Evolutionary conservation across 2,797 vertebrate genomes (phyloP), one percentile per base, ranked within the genome.

Genomic region (Catamblyrhynchus diadema): DNA sequence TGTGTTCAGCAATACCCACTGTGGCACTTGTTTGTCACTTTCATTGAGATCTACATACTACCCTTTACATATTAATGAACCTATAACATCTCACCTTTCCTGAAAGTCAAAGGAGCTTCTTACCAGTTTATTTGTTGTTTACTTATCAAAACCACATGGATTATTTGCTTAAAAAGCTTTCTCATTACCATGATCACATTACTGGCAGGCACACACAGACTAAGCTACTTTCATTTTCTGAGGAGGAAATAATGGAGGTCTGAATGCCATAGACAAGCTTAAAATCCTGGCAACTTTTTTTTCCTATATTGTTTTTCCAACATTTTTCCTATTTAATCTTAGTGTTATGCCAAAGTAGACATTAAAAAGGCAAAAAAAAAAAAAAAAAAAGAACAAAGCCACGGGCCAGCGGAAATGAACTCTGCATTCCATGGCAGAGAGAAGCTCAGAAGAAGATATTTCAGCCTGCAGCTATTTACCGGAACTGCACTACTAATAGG

Each of bases 11-110:
- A 97, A 98, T 98, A 98, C 97, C 97, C 98, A 96, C 95, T 83
- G 96, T 97, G 95, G 95, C 96, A 96, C 97, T 97, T 98, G 97
- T 98, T 98, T 98, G 98, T 98, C 98, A 98, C 98, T 97, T 98
- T 98, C 97, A 97, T 97, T 96, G 97, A 98, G 98, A 98, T 98
- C 98, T 98, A 98, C 98, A 98, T 98, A 98, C 97, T 95, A 96
- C 64, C 92, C 95, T 98, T 97, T 98, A 98, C 98, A 98, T 98
- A 98, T 98, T 98, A 98, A 98, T 98, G 98, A 98, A 97, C 92
- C 97, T 89, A 96, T 97, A 98, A 98, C 96, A 97, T 90, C 97
- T 98, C 97, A 98, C 98, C 98, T 98, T 98, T 98, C 96, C 96
- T 98, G 98, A 98, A 98, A 98, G 98, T 98, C 98, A 98, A 96